phyloP scores from a whole-genome alignment of 2,888 invertebrate species.

The Aromia moschata region DNA sequence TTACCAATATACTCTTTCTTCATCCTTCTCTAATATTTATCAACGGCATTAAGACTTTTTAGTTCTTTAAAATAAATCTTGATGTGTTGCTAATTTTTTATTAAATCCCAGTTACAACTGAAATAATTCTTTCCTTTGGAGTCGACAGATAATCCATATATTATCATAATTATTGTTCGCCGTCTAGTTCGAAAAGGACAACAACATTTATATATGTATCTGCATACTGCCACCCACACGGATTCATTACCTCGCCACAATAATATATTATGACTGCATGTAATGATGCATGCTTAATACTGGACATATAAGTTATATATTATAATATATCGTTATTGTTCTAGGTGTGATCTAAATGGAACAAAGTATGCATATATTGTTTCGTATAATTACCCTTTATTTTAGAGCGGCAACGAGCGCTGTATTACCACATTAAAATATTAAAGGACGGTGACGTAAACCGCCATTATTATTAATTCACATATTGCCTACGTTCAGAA shows the following conservation, averaged over 20 bases:
- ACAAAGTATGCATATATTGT: slow-evolving; percentile 30
- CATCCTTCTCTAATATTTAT: no score
- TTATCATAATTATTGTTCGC: background rate
- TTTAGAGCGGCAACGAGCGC: slow-evolving; percentile 28
- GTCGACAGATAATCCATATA: no score
- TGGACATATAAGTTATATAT: slow-evolving; percentile 21
- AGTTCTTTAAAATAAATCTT: no score
- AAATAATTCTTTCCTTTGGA: no score
- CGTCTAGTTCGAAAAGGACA: background rate
- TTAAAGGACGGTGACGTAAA: slow-evolving; percentile 7
- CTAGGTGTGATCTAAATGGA: slow-evolving; percentile 35
- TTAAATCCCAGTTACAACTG: no score
- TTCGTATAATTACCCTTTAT: slow-evolving; percentile 30
- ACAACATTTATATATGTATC: slow-evolving; percentile 7
- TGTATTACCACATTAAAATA: slow-evolving; percentile 15
- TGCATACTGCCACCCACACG: slow-evolving; percentile 21
- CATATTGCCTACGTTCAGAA: background rate
- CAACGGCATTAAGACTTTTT: no score
- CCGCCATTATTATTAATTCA: slow-evolving; percentile 8
- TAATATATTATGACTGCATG: slow-evolving; percentile 25
- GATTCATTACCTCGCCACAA: slow-evolving; percentile 17
- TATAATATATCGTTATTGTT: slow-evolving; percentile 31
- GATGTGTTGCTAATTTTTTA: no score
- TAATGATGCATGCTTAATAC: slow-evolving; percentile 25
- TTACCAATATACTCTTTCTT: no score